A percentile compares a stretch with the other conserved stretches of the same genome.
These are phyloP conservation scores for Excalfactoria chinensis DNA, from an alignment of 2,113 vertebrate genomes.

Conservation along the genomic window DNA sequence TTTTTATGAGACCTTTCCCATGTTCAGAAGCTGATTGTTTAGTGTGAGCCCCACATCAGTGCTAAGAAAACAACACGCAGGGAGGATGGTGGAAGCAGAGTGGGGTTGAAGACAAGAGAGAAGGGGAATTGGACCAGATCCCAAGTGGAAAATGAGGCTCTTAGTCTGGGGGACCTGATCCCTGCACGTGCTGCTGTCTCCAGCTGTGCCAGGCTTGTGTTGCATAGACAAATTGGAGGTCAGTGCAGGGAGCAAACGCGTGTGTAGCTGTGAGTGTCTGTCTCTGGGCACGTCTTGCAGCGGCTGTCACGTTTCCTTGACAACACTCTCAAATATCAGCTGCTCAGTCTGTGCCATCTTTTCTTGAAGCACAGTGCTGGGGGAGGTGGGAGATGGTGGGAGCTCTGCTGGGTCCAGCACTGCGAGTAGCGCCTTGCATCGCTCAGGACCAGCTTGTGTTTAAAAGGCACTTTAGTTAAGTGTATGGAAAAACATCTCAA, in stretches of 20 bases:
- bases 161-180: background rate
- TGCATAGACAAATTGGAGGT: background rate
- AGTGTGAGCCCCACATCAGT: background rate
- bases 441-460: background rate
- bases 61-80: background rate
- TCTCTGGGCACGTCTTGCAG: background rate
- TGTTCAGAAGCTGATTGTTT: background rate
- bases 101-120: background rate
- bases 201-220: background rate
- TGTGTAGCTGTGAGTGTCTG: background rate
- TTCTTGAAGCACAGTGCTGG: background rate
- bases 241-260: accelerated
- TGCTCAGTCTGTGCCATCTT: slow-evolving; percentile 23
- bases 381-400: slow-evolving; percentile 6
- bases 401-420: background rate
- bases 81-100: background rate
- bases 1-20: background rate
- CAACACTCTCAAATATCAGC: slow-evolving; percentile 8
- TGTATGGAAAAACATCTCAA: background rate
- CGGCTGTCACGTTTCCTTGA: slow-evolving; percentile 56
- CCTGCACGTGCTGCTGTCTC: background rate
- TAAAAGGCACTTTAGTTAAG: background rate
- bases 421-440: accelerated
- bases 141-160: background rate
- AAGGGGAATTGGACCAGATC: background rate